phyloP scores from a whole-genome alignment of 2,113 vertebrate species.

The Cervus canadensis region DNA sequence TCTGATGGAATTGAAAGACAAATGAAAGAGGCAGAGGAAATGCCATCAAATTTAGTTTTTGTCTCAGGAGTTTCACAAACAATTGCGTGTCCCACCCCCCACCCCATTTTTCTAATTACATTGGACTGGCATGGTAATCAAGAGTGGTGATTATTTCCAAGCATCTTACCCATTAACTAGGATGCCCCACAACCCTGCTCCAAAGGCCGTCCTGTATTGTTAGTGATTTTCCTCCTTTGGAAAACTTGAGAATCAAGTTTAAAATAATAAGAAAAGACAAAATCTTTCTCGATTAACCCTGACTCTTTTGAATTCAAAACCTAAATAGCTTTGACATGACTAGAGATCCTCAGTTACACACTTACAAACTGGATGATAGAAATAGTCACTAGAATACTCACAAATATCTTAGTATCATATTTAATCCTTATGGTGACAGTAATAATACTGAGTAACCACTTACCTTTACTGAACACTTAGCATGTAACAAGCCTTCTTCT shows the following conservation, averaged over 20 bases:
- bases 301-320: slow-evolving; percentile 54
- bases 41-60: slow-evolving; percentile 71
- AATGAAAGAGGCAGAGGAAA: slow-evolving; percentile 71
- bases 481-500: neutral
- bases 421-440: neutral
- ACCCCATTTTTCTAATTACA: slow-evolving; percentile 29
- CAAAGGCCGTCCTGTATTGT: slow-evolving; percentile 1
- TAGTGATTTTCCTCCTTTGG: neutral
- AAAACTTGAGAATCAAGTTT: slow-evolving; percentile 36
- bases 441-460: neutral
- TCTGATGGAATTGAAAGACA: slow-evolving; percentile 71
- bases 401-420: neutral
- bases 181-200: neutral
- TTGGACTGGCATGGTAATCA: slow-evolving; percentile 41
- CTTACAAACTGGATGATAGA: slow-evolving; percentile 20
- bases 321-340: slow-evolving; percentile 15
- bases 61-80: slow-evolving; percentile 63
- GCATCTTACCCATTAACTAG: slow-evolving; percentile 47
- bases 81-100: slow-evolving; percentile 21
- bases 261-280: slow-evolving; percentile 63
- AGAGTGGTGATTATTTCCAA: slow-evolving; percentile 34
- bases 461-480: neutral
- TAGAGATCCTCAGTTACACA: slow-evolving; percentile 1
- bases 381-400: neutral
- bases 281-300: neutral